Conservation (phyloP, 2,797 vertebrate species). For the Crocidura indochinensis region DNA sequence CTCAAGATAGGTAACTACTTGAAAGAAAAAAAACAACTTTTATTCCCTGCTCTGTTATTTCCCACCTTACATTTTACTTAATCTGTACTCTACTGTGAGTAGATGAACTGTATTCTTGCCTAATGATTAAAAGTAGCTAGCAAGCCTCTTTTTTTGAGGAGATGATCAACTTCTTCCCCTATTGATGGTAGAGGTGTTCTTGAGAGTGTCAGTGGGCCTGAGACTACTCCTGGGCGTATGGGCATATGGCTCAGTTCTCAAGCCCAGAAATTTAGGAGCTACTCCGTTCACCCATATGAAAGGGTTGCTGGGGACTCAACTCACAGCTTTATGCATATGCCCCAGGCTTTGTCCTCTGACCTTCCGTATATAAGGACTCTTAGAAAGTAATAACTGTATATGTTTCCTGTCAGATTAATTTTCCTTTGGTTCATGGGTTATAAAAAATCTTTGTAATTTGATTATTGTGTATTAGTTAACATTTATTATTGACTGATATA, state of each 20-base stretch:
- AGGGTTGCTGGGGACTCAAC: too few species aligned
- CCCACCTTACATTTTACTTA: conserved; percentile 13
- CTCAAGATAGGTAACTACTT: neutral
- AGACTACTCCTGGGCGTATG: too few species aligned
- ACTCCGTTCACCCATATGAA: too few species aligned
- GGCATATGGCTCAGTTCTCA: too few species aligned
- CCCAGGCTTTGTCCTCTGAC: too few species aligned
- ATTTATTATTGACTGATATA: neutral
- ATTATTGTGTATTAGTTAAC: neutral
- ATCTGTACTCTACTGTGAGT: neutral
- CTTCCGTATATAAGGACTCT: neutral
- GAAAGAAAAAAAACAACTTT: neutral
- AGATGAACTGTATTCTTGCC: neutral
- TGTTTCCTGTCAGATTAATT: conserved; percentile 29
- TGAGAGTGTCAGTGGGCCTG: too few species aligned
- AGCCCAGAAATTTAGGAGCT: too few species aligned
- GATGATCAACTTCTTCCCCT: neutral
- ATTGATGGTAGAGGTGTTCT: too few species aligned
- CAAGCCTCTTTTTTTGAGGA: conserved; percentile 31
- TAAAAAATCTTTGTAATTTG: conserved; percentile 56
- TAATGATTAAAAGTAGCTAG: conserved; percentile 39
- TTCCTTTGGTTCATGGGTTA: neutral
- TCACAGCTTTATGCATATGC: too few species aligned
- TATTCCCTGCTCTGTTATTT: conserved; percentile 9
- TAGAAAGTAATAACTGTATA: conserved; percentile 25